Evolutionary conservation across 2,113 vertebrate species (phyloP).

Genomic region (Neolamprologus hecqui): DNA sequence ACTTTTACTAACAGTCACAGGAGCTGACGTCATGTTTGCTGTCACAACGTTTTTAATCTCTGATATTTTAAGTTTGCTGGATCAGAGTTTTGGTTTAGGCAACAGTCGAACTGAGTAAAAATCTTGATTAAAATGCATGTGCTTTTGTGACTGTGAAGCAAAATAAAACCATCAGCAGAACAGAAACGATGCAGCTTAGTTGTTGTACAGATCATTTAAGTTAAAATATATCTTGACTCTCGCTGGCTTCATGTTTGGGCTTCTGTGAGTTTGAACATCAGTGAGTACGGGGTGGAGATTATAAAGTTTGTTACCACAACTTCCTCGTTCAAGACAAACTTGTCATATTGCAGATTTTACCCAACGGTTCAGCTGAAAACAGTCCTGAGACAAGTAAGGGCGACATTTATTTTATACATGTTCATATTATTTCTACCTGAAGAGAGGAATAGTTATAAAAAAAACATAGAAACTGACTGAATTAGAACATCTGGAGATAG

Average conservation of each 20-base stretch:
- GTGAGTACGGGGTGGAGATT: background rate
- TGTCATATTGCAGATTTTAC: background rate
- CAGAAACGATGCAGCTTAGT: accelerated
- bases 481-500: background rate
- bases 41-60: background rate
- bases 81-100: accelerated
- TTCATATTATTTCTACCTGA: background rate
- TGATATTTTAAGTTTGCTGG: background rate
- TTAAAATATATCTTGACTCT: background rate
- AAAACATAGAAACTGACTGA: background rate
- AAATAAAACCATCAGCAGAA: background rate
- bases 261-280: background rate
- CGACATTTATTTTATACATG: accelerated
- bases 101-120: accelerated
- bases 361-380: accelerated
- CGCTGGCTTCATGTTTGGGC: background rate
- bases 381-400: background rate
- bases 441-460: too few relatives aligned
- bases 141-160: accelerated
- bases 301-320: background rate
- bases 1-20: background rate
- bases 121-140: background rate
- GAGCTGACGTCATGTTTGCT: background rate
- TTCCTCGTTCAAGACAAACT: accelerated
- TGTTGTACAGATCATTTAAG: accelerated